Conservation (phyloP, 2,113 vertebrate species). For the Circaetus cinerascens region DNA sequence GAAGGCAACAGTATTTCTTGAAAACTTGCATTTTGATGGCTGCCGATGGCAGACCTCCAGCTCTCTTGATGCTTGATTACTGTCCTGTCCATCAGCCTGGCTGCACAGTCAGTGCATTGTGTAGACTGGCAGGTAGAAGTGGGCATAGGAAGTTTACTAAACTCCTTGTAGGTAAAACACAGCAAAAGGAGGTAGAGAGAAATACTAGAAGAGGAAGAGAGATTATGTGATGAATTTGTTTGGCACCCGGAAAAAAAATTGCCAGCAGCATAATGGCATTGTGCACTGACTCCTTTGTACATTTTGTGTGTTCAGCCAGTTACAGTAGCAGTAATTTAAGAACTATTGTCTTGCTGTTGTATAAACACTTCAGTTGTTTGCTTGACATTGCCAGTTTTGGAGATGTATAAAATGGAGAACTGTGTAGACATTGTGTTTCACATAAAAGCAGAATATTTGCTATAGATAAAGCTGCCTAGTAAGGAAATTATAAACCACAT, state of each 20-base stretch:
- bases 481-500: slow-evolving; percentile 52
- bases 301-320: slow-evolving; percentile 15
- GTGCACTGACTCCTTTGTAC: neutral
- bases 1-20: neutral
- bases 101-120: neutral
- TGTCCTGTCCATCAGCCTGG: neutral
- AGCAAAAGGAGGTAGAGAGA: neutral
- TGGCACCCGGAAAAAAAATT: neutral
- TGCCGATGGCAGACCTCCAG: neutral
- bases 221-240: neutral
- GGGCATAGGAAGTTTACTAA: neutral
- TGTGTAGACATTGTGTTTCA: slow-evolving; percentile 20
- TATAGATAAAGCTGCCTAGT: slow-evolving; percentile 33
- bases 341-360: slow-evolving; percentile 42
- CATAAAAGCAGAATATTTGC: slow-evolving; percentile 53
- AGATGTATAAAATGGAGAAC: slow-evolving; percentile 17
- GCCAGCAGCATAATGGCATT: slow-evolving; percentile 3
- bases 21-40: neutral
- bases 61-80: neutral
- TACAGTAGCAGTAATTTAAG: slow-evolving; percentile 39
- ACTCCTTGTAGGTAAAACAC: neutral
- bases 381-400: neutral
- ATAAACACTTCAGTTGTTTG: slow-evolving; percentile 36
- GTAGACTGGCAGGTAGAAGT: neutral
- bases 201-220: neutral